Evolutionary conservation across 2,888 invertebrate genomes (phyloP).

Genomic region (Bursaphelenchus okinawaensis): DNA sequence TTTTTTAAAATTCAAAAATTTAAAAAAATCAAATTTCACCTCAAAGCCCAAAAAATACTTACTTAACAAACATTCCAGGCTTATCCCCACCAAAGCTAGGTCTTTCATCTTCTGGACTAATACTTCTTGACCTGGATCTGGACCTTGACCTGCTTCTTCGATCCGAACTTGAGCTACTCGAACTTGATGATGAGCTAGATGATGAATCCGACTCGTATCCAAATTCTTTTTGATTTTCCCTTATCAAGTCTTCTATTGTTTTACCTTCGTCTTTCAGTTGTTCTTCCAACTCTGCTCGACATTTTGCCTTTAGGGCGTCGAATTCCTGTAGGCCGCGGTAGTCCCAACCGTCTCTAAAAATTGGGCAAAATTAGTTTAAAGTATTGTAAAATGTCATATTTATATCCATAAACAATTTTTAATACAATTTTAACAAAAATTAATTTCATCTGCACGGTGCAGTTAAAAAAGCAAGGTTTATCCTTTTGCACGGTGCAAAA

Average conservation of each 20-base stretch:
- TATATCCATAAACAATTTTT: too few species aligned
- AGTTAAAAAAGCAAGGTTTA: too few species aligned
- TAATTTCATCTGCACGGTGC: too few species aligned
- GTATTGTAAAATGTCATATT: too few species aligned
- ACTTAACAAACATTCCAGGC: not conserved
- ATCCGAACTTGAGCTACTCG: not conserved
- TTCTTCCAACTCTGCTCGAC: constrained; percentile 19
- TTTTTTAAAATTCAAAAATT: not conserved
- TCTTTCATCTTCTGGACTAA: constrained; percentile 17
- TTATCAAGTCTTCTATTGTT: constrained; percentile 36
- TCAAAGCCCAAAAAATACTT: not conserved
- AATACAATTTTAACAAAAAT: too few species aligned
- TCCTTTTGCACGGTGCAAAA: too few species aligned
- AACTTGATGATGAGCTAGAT: not conserved
- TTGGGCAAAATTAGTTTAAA: too few species aligned
- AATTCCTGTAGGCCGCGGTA: constrained; percentile 90
- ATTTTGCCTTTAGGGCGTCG: constrained; percentile 20
- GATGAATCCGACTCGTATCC: not conserved
- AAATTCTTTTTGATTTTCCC: constrained; percentile 8
- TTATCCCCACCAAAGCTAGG: constrained; percentile 18
- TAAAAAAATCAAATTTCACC: not conserved
- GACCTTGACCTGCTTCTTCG: not conserved
- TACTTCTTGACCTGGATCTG: constrained; percentile 15
- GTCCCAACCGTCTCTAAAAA: constrained; percentile 87
- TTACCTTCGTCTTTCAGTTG: constrained; percentile 32